Base-by-base conservation (phyloP, 2,113 vertebrate species). In the Pseudolaguvia tuberculata region DNA sequence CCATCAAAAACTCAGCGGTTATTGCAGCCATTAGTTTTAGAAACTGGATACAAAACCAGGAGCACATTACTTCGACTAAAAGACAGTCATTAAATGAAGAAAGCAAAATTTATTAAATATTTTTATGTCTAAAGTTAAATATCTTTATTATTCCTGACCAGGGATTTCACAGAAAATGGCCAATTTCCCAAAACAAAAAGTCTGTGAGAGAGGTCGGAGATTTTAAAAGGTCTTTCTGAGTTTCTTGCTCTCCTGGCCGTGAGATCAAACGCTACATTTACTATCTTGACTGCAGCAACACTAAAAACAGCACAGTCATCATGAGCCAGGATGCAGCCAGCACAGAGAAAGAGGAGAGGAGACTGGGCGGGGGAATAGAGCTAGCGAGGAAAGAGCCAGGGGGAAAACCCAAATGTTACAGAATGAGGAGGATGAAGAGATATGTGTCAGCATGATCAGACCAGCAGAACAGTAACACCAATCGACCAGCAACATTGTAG, bases 1-100 rank as follows among this genome's bases (percentile, higher is more conserved):
- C 79, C 83, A 87, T 84, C 77, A 81, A 78, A 84, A 85, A 79
- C 66, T 78, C 25, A 35, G 75, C 79, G 53, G 84, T 86, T 84
- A 83, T 66, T 79, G 62, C 62, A 31, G 74, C 80, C 75, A 85
- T 86, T 84, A 83, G 62, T 63, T 74, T 74, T 51, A 76, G 69
- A 83, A 84, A 84, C 78, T 67, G 45, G 78, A 76, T 78, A 83
- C 66, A 20, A n/a, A n/a, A 47, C 65, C 74, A 81, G 45, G 71
- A 71, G 79, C 61, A 4, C 21, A 45, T 82, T 70, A 42, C 71
- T 79, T 83, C 57, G 70, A 56, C 75, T 25, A 73, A 45, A 45
- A 14, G n/a, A 23, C 35, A n/a, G n/a, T n/a, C n/a, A n/a, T n/a
- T n/a, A n/a, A n/a, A n/a, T n/a, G n/a, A n/a, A n/a, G n/a, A n/a